Evolutionary conservation across 2,113 vertebrate species (phyloP), one percentile per base, ranked within the genome.

Genomic region (Hiodon alosoides): DNA sequence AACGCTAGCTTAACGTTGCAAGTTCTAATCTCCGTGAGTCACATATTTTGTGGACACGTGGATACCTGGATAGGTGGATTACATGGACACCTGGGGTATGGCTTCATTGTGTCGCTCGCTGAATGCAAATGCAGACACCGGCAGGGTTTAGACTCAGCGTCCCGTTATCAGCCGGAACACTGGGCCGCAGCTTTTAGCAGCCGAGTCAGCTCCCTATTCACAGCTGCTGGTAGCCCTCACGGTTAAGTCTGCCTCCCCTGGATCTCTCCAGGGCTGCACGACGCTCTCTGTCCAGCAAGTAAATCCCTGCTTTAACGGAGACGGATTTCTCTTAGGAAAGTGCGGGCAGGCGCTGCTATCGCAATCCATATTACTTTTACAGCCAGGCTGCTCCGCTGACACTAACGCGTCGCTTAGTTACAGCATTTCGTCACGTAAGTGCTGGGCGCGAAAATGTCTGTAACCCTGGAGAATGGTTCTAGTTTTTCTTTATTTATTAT

Each of bases 101-200:
- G 83, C 82, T 85, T 85, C 83, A 84, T 81, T 77, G 3, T 79
- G 79, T 83, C 81, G 81, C 86, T 79, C 80, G 79, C 78, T 80
- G 77, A 79, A 82, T 67, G 74, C 81, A 80, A 77, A 85, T 87
- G 87, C 85, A 86, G 88, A 88, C 86, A 78, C 85, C 78, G 84
- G 83, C 82, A 76, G 85, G 83, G 87, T 85, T 90, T 84, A 72
- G 80, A 79, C 72, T 79, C 73, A 82, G 79, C 70, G 77, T 77
- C 69, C 51, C 81, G 84, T 89, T 89, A 89, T 90, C 88, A 60
- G 81, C 76, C 76, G 62, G 2, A 65, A 80, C 85, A 78, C 82
- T 79, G 80, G 67, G 76, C 57, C 64, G 72, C 67, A 77, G 82
- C 83, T 83, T 86, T 81, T 78, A 68, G 81, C 77, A 75, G 59